A percentile compares a stretch with the other conserved stretches of the same genome.
phyloP scores from a whole-genome alignment of 2,888 invertebrate genomes.

The Lycaena phlaeas region DNA sequence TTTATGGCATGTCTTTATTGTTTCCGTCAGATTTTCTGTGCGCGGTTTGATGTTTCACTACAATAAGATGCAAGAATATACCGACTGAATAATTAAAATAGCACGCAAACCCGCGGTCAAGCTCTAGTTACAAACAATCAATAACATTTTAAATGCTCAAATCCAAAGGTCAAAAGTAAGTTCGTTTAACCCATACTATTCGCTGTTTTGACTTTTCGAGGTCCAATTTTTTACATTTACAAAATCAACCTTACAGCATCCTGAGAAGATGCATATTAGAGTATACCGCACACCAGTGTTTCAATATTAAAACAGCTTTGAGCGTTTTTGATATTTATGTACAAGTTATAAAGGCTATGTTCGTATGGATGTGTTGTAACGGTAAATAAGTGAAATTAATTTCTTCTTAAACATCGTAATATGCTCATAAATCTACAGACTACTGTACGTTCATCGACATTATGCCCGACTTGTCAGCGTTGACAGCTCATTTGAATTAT shows the following conservation, averaged over 20 bases:
- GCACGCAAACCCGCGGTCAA: too few relatives aligned
- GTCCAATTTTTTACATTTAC: conserved; percentile 7
- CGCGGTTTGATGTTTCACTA: too few relatives aligned
- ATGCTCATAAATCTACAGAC: conserved; percentile 9
- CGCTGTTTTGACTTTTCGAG: conserved; percentile 19
- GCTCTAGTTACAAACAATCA: too few relatives aligned
- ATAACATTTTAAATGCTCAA: conserved; percentile 4
- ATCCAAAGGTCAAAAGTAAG: conserved; percentile 45
- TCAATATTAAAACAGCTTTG: conserved; percentile 2
- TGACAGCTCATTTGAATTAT: not conserved
- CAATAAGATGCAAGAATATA: too few relatives aligned
- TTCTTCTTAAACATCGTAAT: conserved; percentile 9
- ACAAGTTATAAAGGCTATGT: not conserved
- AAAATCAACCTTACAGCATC: not conserved
- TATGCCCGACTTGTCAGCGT: not conserved
- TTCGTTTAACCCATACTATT: conserved; percentile 40
- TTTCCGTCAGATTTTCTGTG: too few relatives aligned
- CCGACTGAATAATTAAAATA: too few relatives aligned
- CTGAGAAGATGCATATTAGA: not conserved
- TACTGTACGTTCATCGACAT: conserved; percentile 8
- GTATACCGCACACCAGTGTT: not conserved
- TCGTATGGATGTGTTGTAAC: not conserved
- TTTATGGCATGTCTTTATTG: too few relatives aligned
- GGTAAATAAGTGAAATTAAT: conserved; percentile 9
- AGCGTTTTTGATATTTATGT: conserved; percentile 4